Evolutionary conservation across 2,888 invertebrate species (phyloP), one percentile per base, ranked within the genome.

Genomic region (Apamea anceps): DNA sequence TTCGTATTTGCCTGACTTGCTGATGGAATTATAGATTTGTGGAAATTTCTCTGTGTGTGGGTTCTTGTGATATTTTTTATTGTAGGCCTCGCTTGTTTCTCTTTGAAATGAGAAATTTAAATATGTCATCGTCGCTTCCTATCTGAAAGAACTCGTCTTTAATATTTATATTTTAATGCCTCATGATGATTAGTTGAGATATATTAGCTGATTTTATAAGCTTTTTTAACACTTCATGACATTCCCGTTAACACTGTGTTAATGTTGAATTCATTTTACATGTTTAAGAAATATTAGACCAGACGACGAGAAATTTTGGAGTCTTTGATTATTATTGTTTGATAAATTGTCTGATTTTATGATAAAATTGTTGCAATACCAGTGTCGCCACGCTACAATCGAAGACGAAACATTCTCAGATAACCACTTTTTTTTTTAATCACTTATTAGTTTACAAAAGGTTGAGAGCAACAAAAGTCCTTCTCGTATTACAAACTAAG

Each of bases 21-120:
- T 95, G 96, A 96, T 94, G 91, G 96, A 96, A 95, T 95, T 96
- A 96, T 96, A 94, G 95, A 95, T 96, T 96, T 95, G 95, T 95
- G 94, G 96, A 96, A 96, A 95, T 92, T 93, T 94, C 94, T 92
- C 92, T 94, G 91, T 95, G 95, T 95, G 95, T 95, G 94, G 93
- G 94, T 94, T 94, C 93, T 90, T 93, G 90, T 91, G 91, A 91
- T 93, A 92, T 93, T 94, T 95, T 95, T 95, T 94, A 93, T 93
- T 93, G 90, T 92, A 90, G 91, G 89, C 91, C 90, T 91, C 91
- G 91, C 92, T 93, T 94, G 94, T 93, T 93, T 92, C 93, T 92
- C 95, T 95, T 95, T 95, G 95, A 94, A 94, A 95, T 91, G 91
- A 93, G 92, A 93, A 93, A 94, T 94, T 96, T 96, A 96, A 96